These are phyloP conservation scores for Cheilosia scutellata DNA, from an alignment of 2,888 invertebrate genomes.

Conservation along the genomic window DNA sequence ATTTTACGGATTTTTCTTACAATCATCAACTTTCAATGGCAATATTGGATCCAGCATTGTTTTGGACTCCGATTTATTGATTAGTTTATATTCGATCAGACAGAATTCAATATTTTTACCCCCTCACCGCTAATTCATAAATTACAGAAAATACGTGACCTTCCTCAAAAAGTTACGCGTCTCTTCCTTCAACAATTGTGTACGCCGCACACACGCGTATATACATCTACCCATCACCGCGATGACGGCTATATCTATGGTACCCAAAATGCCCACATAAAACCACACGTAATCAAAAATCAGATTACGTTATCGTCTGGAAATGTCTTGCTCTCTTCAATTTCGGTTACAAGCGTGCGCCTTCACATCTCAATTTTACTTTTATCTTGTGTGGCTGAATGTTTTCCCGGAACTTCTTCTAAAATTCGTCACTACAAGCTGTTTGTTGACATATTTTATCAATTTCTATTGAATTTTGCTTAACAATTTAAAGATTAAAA, in stretches of 20 bases:
- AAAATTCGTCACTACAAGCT: background rate
- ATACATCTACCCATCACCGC: background rate
- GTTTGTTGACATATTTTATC: background rate
- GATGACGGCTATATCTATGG: background rate
- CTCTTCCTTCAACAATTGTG: background rate
- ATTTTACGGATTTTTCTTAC: no score
- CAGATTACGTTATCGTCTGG: constrained; percentile 68
- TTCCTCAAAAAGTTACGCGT: constrained; percentile 54
- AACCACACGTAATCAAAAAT: constrained; percentile 42
- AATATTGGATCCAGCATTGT: no score
- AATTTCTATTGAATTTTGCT: background rate
- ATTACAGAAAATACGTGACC: constrained; percentile 58
- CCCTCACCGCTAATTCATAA: background rate
- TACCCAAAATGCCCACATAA: constrained; percentile 35
- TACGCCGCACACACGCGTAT: constrained; percentile 15
- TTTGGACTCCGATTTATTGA: no score
- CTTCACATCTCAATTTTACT: constrained; percentile 30
- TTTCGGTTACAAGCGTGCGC: constrained; percentile 4
- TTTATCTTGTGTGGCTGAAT: background rate
- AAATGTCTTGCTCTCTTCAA: constrained; percentile 44
- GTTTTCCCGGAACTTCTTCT: background rate
- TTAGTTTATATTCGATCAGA: no score
- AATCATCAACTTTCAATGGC: no score
- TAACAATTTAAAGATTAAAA: constrained; percentile 9
- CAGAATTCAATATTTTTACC: no score